Evolutionary conservation across 1,140 invertebrate genomes (phyloP).

Genomic region (Meloidogyne exigua): DNA sequence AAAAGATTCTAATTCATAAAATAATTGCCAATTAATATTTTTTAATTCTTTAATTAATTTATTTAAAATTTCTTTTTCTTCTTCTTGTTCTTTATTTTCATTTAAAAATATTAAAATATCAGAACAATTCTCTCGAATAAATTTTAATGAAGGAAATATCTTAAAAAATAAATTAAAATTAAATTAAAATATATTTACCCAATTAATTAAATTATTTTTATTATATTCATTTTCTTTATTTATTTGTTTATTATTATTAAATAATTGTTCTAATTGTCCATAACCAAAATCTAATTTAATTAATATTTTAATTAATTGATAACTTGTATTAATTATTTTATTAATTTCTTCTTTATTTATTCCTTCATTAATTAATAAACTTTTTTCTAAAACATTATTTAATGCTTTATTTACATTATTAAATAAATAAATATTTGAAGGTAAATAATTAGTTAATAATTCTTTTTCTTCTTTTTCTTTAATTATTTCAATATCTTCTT

Average conservation of each 20-base stretch:
- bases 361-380: background rate
- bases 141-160: slow-evolving; percentile 21
- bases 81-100: background rate
- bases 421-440: slow-evolving; percentile 8
- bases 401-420: slow-evolving; percentile 11
- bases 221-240: background rate
- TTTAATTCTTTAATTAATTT: slow-evolving; percentile 22
- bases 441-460: background rate
- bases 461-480: background rate
- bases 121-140: background rate
- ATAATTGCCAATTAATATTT: slow-evolving; percentile 33
- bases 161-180: background rate
- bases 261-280: background rate
- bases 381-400: background rate
- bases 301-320: background rate
- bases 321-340: slow-evolving; percentile 3
- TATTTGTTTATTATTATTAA: background rate
- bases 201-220: background rate
- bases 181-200: background rate
- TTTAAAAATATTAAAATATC: slow-evolving; percentile 20
- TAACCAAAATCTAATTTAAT: background rate
- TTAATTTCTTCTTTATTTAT: background rate
- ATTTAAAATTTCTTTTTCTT: background rate
- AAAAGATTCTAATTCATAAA: slow-evolving; percentile 40
- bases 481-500: slow-evolving; percentile 13